Percentiles rank a stretch among this genome's conserved stretches.
Conservation (phyloP, 1,140 invertebrate species). For the Drosophila asahinai region DNA sequence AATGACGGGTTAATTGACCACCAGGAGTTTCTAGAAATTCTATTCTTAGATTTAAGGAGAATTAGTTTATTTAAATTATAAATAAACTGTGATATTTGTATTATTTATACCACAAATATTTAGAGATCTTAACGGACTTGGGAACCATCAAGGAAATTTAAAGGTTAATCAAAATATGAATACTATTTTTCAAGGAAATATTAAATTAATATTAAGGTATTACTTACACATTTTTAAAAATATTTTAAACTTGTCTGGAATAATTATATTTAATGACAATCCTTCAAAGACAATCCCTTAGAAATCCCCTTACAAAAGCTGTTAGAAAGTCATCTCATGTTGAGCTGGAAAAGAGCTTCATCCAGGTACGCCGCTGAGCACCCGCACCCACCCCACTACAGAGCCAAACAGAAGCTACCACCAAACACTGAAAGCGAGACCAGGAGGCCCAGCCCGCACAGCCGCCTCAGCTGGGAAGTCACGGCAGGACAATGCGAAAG, state of each 20-base stretch:
- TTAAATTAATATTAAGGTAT: not conserved
- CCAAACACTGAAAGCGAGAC: not conserved
- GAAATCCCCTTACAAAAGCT: not conserved
- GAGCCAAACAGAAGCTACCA: slow-evolving; percentile 20
- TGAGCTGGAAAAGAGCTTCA: slow-evolving; percentile 35
- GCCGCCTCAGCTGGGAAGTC: slow-evolving; percentile 52
- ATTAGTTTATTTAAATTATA: too few species aligned
- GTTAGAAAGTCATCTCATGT: slow-evolving; percentile 36
- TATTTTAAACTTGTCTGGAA: not conserved
- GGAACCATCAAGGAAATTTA: not conserved
- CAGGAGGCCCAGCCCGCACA: slow-evolving; percentile 15
- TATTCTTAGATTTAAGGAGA: not conserved
- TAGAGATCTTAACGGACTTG: not conserved
- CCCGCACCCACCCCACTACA: slow-evolving; percentile 19
- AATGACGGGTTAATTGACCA: slow-evolving; percentile 30
- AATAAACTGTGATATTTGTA: too few species aligned
- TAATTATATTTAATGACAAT: too few species aligned
- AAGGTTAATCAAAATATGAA: not conserved
- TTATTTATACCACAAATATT: too few species aligned
- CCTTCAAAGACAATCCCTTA: not conserved
- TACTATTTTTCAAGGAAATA: not conserved
- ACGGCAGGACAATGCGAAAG: slow-evolving; percentile 76
- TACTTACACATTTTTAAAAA: too few species aligned
- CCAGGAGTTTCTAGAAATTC: too few species aligned
- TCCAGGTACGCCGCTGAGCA: slow-evolving; percentile 43